Percentiles rank a stretch among this genome's conserved stretches.
Evolutionary conservation across 2,797 vertebrate species (phyloP).

Genomic region (Periparus ater): DNA sequence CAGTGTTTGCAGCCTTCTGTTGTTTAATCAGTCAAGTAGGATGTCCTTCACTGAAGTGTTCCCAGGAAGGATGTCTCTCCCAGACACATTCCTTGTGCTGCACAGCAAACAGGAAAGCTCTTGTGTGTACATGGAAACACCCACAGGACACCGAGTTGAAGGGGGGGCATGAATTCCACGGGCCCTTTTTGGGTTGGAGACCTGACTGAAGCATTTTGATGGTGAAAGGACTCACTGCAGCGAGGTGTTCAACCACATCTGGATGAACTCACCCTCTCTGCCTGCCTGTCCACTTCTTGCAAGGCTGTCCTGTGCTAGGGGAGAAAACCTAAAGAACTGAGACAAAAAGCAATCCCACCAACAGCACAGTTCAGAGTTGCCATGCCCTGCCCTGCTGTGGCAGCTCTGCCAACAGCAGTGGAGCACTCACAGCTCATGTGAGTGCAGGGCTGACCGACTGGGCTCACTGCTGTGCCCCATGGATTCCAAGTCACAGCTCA

Average conservation of each 20-base stretch:
- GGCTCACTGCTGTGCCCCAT: background rate
- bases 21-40: background rate
- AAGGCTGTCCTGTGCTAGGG: background rate
- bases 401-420: background rate
- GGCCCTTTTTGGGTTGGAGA: background rate
- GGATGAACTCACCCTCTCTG: background rate
- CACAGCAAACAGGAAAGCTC: background rate
- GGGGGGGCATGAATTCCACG: background rate
- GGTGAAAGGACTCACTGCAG: background rate
- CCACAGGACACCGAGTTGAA: background rate
- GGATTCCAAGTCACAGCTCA: background rate
- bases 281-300: background rate
- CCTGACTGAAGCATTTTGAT: background rate
- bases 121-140: background rate
- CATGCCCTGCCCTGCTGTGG: background rate
- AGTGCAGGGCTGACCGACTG: background rate
- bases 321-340: background rate
- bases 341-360: background rate
- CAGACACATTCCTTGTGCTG: background rate
- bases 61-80: slow-evolving; percentile 10
- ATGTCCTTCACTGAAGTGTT: slow-evolving; percentile 34
- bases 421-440: background rate
- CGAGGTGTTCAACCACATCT: background rate
- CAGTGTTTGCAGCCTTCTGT: background rate
- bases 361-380: background rate